Percentiles rank a stretch among this genome's conserved stretches.
Conservation (phyloP, 2,888 invertebrate species). For the Emesis russula region DNA sequence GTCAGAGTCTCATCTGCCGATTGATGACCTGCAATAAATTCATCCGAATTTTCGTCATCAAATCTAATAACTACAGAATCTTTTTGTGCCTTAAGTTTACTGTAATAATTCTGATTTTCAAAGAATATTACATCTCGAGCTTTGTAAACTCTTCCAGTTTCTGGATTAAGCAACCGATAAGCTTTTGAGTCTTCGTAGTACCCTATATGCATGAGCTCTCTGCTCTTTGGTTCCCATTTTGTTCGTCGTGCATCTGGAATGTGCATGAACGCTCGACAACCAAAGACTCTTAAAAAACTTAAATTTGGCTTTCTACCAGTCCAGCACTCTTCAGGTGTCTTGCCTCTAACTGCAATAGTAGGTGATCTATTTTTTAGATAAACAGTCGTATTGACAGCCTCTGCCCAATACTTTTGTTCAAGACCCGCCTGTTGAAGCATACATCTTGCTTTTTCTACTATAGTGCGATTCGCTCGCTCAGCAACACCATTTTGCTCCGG, state of each 20-base stretch:
- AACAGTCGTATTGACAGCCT: constrained; percentile 66
- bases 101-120: not conserved
- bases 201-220: constrained; percentile 22
- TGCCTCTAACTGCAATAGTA: constrained; percentile 39
- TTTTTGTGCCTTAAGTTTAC: no score
- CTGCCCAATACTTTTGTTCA: not conserved
- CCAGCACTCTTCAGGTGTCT: constrained; percentile 61
- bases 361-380: constrained; percentile 69
- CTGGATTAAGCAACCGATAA: constrained; percentile 55
- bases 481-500: not conserved
- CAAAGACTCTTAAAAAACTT: constrained; percentile 47
- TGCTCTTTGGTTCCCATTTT: constrained; percentile 53
- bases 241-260: constrained; percentile 26
- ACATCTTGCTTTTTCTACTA: constrained; percentile 19
- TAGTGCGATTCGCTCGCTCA: not conserved
- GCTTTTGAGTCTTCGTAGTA: constrained; percentile 58
- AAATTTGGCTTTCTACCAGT: constrained; percentile 33
- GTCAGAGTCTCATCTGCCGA: no score
- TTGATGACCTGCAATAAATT: no score
- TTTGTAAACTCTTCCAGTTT: constrained; percentile 30
- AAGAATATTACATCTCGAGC: constrained; percentile 41
- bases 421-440: constrained; percentile 1
- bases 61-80: no score
- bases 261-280: constrained; percentile 50
- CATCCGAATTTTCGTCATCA: no score